Percentiles rank a stretch among this genome's conserved stretches.
Conservation (phyloP, 2,797 vertebrate species). For the Smutsia temminckii region DNA sequence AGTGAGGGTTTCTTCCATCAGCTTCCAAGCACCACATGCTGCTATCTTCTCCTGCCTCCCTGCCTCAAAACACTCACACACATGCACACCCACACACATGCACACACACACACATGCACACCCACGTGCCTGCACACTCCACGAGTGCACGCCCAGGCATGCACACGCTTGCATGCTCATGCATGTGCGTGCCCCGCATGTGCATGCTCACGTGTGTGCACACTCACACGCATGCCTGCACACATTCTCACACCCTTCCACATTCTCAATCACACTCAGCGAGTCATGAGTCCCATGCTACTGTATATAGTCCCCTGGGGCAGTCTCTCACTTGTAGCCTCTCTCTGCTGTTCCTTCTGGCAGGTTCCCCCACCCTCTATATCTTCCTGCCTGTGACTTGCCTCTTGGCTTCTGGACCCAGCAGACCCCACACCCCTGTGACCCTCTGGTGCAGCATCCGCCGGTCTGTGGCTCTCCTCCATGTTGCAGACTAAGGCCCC, state of each 20-base stretch:
- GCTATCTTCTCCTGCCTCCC: background rate
- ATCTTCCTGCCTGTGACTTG: background rate
- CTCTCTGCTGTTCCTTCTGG: background rate
- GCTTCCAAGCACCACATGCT: background rate
- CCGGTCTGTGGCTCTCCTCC: background rate
- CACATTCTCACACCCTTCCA: background rate
- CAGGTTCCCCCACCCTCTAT: background rate
- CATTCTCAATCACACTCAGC: too few species aligned
- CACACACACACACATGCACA: too few species aligned
- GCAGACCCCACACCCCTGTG: background rate
- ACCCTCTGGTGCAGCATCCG: background rate
- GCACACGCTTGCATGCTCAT: background rate
- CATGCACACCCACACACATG: too few species aligned
- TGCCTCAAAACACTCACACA: background rate
- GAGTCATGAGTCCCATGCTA: accelerated
- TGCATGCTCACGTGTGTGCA: background rate
- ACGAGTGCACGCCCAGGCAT: background rate
- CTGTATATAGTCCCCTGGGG: background rate
- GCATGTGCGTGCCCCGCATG: too few species aligned
- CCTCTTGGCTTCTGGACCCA: background rate
- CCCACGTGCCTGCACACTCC: background rate
- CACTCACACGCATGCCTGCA: accelerated
- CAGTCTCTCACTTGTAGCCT: background rate
- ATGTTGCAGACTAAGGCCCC: background rate
- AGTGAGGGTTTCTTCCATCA: background rate